A percentile compares a stretch with the other conserved stretches of the same genome.
Conservation (phyloP, 2,888 invertebrate species). For the Neuroscelio doddi region DNA sequence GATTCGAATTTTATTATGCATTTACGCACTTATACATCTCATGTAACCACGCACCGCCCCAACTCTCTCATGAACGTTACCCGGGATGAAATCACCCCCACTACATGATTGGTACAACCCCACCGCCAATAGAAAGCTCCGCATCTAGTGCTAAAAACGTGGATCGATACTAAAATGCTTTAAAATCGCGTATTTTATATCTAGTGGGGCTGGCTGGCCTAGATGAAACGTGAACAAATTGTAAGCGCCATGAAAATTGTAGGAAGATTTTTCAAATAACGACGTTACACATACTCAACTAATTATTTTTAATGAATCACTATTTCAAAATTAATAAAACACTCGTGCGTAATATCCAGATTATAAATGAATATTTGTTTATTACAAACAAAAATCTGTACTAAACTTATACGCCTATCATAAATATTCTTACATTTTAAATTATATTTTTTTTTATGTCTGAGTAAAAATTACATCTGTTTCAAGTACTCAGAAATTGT, state of each 20-base stretch:
- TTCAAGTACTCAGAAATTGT: too few relatives aligned
- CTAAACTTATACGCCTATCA: too few relatives aligned
- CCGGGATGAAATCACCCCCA: conserved; percentile 63
- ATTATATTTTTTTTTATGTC: too few relatives aligned
- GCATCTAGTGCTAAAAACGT: conserved; percentile 76
- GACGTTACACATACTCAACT: conserved; percentile 15
- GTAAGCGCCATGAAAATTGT: conserved; percentile 36
- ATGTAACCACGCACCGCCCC: conserved; percentile 64
- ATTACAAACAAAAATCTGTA: too few relatives aligned
- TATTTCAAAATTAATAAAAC: too few relatives aligned
- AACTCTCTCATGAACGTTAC: conserved; percentile 44
- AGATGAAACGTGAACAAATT: conserved; percentile 48
- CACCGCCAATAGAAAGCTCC: conserved; percentile 63
- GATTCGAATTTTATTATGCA: conserved; percentile 70
- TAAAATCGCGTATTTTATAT: conserved; percentile 79
- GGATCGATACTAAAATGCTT: conserved; percentile 79
- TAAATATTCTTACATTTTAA: too few relatives aligned
- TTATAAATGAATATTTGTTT: too few relatives aligned
- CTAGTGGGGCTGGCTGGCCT: conserved; percentile 70
- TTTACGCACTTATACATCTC: conserved; percentile 71
- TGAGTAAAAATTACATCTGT: too few relatives aligned
- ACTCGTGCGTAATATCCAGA: too few relatives aligned
- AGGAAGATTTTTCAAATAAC: conserved; percentile 43
- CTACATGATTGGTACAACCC: conserved; percentile 64
- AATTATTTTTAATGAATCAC: too few relatives aligned